Evolutionary conservation across 2,113 vertebrate genomes (phyloP).

Genomic region (Daphoenositta chrysoptera): DNA sequence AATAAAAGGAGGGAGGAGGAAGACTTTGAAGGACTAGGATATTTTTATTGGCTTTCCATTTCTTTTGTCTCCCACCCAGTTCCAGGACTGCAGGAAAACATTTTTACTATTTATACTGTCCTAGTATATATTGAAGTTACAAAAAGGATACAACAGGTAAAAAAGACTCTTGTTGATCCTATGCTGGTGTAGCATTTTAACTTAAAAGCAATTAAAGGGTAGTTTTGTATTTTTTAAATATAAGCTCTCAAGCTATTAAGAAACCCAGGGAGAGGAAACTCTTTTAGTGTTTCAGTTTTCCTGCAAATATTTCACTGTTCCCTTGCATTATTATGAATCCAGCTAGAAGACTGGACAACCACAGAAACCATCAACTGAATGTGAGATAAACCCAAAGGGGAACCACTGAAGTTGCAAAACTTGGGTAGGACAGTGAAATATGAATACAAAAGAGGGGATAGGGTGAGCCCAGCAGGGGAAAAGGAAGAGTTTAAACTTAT

Average conservation of each 20-base stretch:
- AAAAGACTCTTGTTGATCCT: neutral
- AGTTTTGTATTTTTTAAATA: neutral
- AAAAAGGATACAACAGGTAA: neutral
- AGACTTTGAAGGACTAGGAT: neutral
- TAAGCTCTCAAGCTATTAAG: neutral
- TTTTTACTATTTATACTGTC: neutral
- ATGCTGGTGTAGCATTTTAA: neutral
- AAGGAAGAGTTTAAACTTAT: constrained; percentile 1
- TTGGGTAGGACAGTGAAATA: neutral
- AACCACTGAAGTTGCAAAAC: neutral
- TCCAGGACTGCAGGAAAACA: neutral
- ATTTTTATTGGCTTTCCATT: neutral
- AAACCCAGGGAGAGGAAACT: neutral
- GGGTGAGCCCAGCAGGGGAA: neutral
- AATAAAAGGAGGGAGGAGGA: neutral
- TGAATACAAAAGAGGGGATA: neutral
- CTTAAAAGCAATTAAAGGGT: neutral
- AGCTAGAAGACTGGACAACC: neutral
- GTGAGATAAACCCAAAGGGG: neutral
- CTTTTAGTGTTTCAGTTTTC: neutral
- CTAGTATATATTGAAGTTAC: neutral
- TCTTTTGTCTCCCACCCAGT: neutral
- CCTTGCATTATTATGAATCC: neutral
- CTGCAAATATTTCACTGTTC: neutral
- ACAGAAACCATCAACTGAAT: neutral